phyloP scores from a whole-genome alignment of 2,797 vertebrate genomes.

The Artibeus lituratus region DNA sequence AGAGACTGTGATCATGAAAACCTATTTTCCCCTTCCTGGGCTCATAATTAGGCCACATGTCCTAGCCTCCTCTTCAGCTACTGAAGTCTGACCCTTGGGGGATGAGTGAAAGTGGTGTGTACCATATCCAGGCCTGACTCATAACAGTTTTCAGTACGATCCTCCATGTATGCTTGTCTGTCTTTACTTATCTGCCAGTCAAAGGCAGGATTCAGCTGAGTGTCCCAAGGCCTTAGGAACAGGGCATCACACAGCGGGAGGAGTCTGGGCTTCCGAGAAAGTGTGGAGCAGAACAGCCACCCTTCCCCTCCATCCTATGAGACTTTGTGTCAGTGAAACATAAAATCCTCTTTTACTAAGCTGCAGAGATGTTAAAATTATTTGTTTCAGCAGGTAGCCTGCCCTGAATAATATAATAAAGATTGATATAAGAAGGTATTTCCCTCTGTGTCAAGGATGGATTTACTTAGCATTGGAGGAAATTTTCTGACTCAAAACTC shows the following conservation, averaged over 20 bases:
- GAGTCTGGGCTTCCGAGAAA: background rate
- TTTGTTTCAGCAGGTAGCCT: constrained; percentile 7
- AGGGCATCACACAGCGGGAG: background rate
- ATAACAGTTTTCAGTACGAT: background rate
- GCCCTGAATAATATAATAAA: background rate
- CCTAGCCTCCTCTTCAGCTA: background rate
- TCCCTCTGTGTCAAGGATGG: background rate
- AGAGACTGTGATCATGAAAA: background rate
- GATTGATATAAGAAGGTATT: background rate
- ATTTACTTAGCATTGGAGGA: constrained; percentile 22
- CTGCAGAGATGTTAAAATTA: background rate
- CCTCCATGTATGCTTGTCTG: accelerated
- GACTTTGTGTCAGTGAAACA: background rate
- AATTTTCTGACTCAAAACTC: constrained; percentile 45
- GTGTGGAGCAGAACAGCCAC: background rate
- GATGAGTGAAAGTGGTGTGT: background rate
- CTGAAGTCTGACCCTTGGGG: background rate
- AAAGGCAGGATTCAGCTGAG: background rate
- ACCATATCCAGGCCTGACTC: background rate
- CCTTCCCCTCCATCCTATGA: background rate
- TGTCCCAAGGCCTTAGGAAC: background rate
- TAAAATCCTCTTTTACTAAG: constrained; percentile 4
- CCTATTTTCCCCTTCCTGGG: background rate
- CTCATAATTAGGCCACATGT: background rate
- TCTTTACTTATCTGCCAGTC: background rate